These are phyloP conservation scores for Pyralis farinalis DNA, from an alignment of 2,888 invertebrate genomes.

Conservation along the genomic window DNA sequence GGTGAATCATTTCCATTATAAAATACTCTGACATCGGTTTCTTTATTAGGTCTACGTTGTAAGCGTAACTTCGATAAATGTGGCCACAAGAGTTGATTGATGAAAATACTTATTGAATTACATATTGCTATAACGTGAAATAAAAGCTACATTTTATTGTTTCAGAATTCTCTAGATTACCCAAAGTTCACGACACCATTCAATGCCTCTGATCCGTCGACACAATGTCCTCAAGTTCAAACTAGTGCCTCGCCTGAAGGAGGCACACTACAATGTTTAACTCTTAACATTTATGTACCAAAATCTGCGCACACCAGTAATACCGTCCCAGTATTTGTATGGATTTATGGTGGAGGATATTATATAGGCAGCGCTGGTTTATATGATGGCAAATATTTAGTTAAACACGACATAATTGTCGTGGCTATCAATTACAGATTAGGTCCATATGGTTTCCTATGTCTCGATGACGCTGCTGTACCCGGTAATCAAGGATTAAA, in stretches of 20 bases:
- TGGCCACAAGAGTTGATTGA: no score
- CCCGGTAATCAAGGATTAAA: slow-evolving; percentile 55
- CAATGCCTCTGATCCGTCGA: slow-evolving; percentile 35
- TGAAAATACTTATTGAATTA: no score
- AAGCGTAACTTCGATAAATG: no score
- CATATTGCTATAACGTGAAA: no score
- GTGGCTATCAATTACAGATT: slow-evolving; percentile 49
- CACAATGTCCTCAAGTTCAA: slow-evolving; percentile 39
- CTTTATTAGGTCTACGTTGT: no score
- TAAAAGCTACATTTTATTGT: no score
- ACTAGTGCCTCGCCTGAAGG: slow-evolving; percentile 18
- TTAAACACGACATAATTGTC: slow-evolving; percentile 41
- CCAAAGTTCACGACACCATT: slow-evolving; percentile 37
- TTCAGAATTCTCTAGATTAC: slow-evolving; percentile 32
- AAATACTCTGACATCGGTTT: no score
- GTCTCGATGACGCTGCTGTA: slow-evolving; percentile 40
- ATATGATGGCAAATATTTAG: slow-evolving; percentile 43
- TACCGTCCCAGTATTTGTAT: slow-evolving; percentile 47
- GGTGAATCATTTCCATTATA: no score
- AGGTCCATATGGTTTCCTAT: slow-evolving; percentile 60
- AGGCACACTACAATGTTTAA: slow-evolving; percentile 37
- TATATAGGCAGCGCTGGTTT: slow-evolving; percentile 39
- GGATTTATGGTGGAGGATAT: slow-evolving; percentile 60
- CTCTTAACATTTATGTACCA: slow-evolving; percentile 40
- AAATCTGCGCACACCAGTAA: slow-evolving; percentile 21